Conservation (phyloP, 2,113 vertebrate species). For the Strix uralensis region DNA sequence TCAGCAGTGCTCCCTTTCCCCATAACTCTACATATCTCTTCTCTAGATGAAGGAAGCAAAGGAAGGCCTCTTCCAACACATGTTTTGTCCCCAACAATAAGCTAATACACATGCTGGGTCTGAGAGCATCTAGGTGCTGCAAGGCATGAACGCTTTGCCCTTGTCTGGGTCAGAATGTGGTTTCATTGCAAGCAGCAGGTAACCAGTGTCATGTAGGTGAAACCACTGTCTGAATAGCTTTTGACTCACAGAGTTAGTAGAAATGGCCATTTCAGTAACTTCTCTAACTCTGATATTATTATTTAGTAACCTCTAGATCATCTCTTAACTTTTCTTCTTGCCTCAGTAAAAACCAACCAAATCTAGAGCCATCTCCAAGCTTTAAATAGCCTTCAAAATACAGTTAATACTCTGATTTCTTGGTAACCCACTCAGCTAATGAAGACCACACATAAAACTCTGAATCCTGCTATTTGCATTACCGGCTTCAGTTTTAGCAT, state of each 20-base stretch:
- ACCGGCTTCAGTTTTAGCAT: not conserved
- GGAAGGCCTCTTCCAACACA: not conserved
- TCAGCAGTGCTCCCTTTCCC: not conserved
- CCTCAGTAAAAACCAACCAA: not conserved
- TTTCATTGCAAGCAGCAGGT: not conserved
- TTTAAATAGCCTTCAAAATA: not conserved
- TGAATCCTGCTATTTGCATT: not conserved
- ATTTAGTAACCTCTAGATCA: not conserved
- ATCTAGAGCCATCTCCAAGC: not conserved
- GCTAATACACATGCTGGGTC: not conserved
- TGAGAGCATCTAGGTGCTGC: not conserved
- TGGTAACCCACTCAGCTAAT: not conserved
- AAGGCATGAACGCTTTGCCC: not conserved
- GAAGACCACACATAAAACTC: not conserved
- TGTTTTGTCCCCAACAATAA: not conserved
- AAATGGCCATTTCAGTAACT: not conserved
- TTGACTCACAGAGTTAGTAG: not conserved
- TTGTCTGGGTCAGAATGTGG: not conserved
- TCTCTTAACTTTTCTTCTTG: not conserved
- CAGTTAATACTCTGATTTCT: not conserved
- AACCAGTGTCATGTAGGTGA: not conserved
- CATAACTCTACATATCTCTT: not conserved
- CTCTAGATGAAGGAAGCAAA: not conserved
- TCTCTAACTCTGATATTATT: not conserved
- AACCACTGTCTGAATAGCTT: not conserved